Conservation (phyloP, 2,113 vertebrate species). For the Crypturellus undulatus region DNA sequence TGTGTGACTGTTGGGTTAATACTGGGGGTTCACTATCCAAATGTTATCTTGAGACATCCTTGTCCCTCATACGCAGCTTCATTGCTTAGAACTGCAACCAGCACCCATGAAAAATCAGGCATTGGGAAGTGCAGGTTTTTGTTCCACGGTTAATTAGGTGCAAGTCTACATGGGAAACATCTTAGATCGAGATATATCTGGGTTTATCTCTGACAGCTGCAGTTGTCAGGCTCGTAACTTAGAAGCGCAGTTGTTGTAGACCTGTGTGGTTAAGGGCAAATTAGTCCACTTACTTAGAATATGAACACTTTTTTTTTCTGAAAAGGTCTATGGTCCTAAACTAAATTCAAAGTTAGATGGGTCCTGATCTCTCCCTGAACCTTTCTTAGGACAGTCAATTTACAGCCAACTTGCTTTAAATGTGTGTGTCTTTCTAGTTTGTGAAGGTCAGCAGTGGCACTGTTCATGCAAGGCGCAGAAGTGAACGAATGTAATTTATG, state of each 20-base stretch:
- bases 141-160: not conserved
- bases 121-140: not conserved
- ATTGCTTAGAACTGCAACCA: not conserved
- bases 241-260: fast-evolving
- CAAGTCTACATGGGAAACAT: not conserved
- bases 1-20: not conserved
- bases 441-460: not conserved
- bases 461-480: not conserved
- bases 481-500: slow-evolving; percentile 24
- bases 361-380: not conserved
- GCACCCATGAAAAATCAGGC: not conserved
- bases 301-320: not conserved
- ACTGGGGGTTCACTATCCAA: not conserved
- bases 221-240: not conserved
- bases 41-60: not conserved
- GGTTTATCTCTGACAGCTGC: not conserved
- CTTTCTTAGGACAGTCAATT: not conserved
- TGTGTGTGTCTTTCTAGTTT: not conserved
- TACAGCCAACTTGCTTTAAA: not conserved
- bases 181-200: not conserved
- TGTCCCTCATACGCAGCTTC: not conserved
- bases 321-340: not conserved
- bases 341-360: not conserved
- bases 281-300: not conserved
- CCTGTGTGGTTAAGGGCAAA: not conserved